Percentiles rank a stretch among this genome's conserved stretches.
Evolutionary conservation across 2,797 vertebrate species (phyloP).

Genomic region (Sphaeramia orbicularis): DNA sequence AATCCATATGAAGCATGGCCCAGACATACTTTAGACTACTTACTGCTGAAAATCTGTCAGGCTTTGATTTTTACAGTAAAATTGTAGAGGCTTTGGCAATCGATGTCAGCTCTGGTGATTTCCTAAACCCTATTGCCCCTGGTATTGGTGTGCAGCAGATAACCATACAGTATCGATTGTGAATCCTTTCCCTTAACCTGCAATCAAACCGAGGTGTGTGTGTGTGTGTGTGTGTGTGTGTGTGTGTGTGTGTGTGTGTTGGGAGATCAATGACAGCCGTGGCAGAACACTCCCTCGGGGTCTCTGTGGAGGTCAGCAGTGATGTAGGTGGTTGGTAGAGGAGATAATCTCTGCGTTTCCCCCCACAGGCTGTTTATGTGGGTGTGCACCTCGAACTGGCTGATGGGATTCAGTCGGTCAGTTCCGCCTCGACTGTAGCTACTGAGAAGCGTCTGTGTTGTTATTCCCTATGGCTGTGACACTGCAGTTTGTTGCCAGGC

Average conservation of each 20-base stretch:
- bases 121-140: conserved; percentile 22
- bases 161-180: conserved; percentile 59
- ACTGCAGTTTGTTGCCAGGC: conserved; percentile 26
- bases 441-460: conserved; percentile 14
- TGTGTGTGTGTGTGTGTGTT: conserved; percentile 36
- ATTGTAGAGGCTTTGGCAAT: conserved; percentile 7
- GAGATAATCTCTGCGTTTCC: conserved; percentile 58
- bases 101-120: conserved; percentile 11
- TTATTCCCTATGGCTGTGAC: conserved; percentile 33
- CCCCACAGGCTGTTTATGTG: conserved; percentile 44
- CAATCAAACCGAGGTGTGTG: conserved; percentile 40
- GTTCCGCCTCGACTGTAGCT: conserved; percentile 4
- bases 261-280: conserved; percentile 65
- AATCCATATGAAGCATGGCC: too few relatives aligned
- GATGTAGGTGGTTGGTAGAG: conserved; percentile 60
- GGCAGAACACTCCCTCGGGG: conserved; percentile 53
- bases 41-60: not conserved
- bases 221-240: conserved; percentile 44
- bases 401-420: conserved; percentile 36
- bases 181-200: conserved; percentile 40
- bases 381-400: conserved; percentile 14
- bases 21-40: not conserved
- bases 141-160: conserved; percentile 58
- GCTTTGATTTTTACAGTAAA: not conserved
- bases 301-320: conserved; percentile 63